Conservation (phyloP, 2,113 vertebrate genomes). For the Cnemophilus loriae region DNA sequence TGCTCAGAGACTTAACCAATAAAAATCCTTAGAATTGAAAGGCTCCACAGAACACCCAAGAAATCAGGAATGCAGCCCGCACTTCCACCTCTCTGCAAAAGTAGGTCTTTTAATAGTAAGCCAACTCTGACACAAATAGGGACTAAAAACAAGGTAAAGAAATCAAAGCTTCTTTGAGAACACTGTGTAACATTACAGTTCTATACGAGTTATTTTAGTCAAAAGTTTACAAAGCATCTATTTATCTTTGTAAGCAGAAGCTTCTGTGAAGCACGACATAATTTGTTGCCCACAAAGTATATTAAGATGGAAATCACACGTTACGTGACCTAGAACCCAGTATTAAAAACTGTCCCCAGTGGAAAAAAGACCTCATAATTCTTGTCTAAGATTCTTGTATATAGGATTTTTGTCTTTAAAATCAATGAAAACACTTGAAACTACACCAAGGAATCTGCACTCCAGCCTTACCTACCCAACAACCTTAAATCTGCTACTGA, state of each 20-base stretch:
- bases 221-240: constrained; percentile 40
- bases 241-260: constrained; percentile 30
- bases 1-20: background rate
- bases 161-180: constrained; percentile 55
- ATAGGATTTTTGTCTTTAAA: background rate
- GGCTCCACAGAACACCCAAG: background rate
- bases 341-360: background rate
- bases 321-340: background rate
- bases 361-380: background rate
- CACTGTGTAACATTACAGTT: background rate
- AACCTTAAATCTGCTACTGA: background rate
- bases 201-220: constrained; percentile 29
- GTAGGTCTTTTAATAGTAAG: constrained; percentile 25
- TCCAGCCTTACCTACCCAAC: background rate
- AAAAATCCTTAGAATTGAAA: background rate
- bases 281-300: constrained; percentile 6
- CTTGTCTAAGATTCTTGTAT: background rate
- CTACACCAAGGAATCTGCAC: background rate
- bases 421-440: background rate
- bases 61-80: background rate
- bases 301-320: constrained; percentile 23
- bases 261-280: background rate
- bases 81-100: background rate
- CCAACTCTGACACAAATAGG: background rate
- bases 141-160: constrained; percentile 23